phyloP scores from a whole-genome alignment of 2,888 invertebrate genomes.

The Synergus gifuensis region DNA sequence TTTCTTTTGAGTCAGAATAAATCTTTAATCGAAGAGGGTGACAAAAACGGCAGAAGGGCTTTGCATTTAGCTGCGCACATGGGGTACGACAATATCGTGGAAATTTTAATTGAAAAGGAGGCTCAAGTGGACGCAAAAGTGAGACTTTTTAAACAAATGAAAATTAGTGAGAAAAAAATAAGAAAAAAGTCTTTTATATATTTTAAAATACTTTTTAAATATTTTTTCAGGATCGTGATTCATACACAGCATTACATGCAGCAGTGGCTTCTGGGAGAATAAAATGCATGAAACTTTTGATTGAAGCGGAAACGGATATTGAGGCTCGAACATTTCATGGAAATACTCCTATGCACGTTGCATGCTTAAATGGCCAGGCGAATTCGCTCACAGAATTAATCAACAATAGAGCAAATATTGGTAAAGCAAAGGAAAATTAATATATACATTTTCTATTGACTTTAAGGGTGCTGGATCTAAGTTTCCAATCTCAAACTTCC shows the following conservation, averaged over 20 bases:
- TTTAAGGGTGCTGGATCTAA: no score
- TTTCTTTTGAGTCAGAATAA: conserved; percentile 79
- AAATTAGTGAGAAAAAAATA: no score
- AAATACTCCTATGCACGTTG: conserved; percentile 81
- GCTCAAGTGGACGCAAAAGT: conserved; percentile 79
- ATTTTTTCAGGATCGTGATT: conserved; percentile 67
- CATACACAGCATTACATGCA: conserved; percentile 83
- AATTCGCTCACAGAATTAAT: conserved; percentile 80
- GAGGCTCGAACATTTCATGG: conserved; percentile 81
- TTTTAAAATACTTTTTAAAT: conserved; percentile 1
- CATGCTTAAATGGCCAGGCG: conserved; percentile 82
- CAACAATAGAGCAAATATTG: conserved; percentile 78
- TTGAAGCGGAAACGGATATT: conserved; percentile 80
- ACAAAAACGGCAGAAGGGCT: conserved; percentile 82
- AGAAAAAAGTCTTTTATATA: not conserved
- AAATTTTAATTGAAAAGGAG: conserved; percentile 76
- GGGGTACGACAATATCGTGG: conserved; percentile 79
- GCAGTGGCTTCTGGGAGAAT: conserved; percentile 81
- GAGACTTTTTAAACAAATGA: conserved; percentile 52
- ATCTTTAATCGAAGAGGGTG: conserved; percentile 82
- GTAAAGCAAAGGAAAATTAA: conserved; percentile 56
- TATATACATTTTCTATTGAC: conserved; percentile 2
- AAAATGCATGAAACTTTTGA: conserved; percentile 74
- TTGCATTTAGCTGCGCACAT: conserved; percentile 83
- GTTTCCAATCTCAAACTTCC: not conserved